Percentiles rank a stretch among this genome's conserved stretches.
These are phyloP conservation scores for Prochilodus magdalenae DNA, from an alignment of 2,113 vertebrate genomes.

Conservation along the genomic window DNA sequence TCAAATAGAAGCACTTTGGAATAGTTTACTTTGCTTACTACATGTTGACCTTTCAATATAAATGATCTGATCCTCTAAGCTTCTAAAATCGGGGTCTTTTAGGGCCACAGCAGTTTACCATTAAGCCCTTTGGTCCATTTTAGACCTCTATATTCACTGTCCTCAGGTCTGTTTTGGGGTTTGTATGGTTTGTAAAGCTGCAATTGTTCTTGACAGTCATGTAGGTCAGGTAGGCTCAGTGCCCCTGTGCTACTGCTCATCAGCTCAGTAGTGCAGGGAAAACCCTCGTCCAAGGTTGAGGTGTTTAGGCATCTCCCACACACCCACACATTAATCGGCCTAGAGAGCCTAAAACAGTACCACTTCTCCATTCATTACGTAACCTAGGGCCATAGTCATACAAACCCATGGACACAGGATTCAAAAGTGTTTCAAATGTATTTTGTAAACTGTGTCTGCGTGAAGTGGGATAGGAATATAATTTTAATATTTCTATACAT, in stretches of 20 bases:
- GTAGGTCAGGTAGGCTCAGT: background rate
- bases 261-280: slow-evolving; percentile 18
- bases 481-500: no score
- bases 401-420: background rate
- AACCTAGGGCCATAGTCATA: background rate
- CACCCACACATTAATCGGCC: background rate
- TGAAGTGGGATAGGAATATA: background rate
- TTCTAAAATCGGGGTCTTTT: no score
- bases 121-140: no score
- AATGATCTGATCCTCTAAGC: no score
- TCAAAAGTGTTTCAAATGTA: background rate
- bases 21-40: no score
- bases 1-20: no score
- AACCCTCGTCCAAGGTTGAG: background rate
- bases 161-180: background rate
- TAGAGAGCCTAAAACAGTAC: background rate
- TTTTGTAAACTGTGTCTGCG: no score
- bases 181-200: slow-evolving; percentile 1
- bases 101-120: no score
- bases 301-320: slow-evolving; percentile 9
- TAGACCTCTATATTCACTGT: background rate
- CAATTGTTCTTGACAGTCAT: background rate
- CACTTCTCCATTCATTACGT: slow-evolving; percentile 1
- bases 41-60: no score
- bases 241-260: slow-evolving; percentile 5